Evolutionary conservation across 1,140 invertebrate genomes (phyloP), one percentile per base, ranked within the genome.

Genomic region (Helicoverpa zea): DNA sequence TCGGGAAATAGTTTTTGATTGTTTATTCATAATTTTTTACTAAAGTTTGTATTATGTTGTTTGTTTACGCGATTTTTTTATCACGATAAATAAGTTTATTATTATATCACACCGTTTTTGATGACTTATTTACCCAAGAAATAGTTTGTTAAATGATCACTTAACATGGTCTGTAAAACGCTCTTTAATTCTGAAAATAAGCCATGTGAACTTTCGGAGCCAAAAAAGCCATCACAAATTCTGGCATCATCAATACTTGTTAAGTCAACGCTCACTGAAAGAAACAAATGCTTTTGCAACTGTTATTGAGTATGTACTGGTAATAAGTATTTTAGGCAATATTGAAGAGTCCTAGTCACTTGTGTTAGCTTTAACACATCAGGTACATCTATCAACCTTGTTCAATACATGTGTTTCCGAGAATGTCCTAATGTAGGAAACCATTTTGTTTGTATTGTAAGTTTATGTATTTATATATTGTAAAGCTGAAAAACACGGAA

Each of bases 311-410:
- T 23, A 2, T 23, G 23, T 23, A 23, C 23, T 23, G 35, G 35
- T 4, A 61, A 61, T 23, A 61, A 61, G 11, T 29, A 29, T 61
- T 61, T 61, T 61, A 61, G 56, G 58, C 16, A 58, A 61, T 61
- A 61, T 3, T 29, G 5, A 61, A 61, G 58, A 61, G 58, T 58
- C 11, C 7, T 61, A 2, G 23, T 30, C 5, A 11, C 12, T 30
- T 12, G 18, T 58, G 54, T 58, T 23, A 23, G 10, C 58, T 59
- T 59, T 12, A 30, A 61, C 11, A 61, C 13, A 61, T 61, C 30
- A 14, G 58, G 23, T 30, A 30, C 58, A 61, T 61, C 29, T 13
- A 61, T 61, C 58, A 30, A 30, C 11, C 23, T 5, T 61, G 58
- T 30, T 13, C 23, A 29, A 29, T 61, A 29, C 23, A 30, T 2